Conservation (phyloP, 2,113 vertebrate species). For the Apodemus speciosus region DNA sequence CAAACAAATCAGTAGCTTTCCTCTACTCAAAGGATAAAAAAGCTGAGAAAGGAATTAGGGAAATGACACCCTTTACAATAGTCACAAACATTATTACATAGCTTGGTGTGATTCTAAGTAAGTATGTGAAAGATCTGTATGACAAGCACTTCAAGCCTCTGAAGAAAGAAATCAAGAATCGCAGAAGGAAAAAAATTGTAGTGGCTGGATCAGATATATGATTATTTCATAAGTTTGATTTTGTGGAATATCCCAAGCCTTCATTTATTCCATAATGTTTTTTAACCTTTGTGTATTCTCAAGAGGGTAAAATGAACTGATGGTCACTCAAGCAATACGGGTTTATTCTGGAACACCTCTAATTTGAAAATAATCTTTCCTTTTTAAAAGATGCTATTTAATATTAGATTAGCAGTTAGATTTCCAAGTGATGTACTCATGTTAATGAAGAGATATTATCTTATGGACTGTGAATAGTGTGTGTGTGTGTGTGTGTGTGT, state of each 20-base stretch:
- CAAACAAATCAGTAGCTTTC: too few species aligned
- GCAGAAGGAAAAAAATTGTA: neutral
- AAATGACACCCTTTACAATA: too few species aligned
- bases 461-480: neutral
- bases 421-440: conserved; percentile 25
- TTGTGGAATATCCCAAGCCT: too few species aligned
- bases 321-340: neutral
- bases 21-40: too few species aligned
- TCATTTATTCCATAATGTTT: conserved; percentile 69
- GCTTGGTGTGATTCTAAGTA: too few species aligned
- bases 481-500: neutral
- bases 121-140: too few species aligned
- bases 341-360: conserved; percentile 1
- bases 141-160: too few species aligned
- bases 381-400: conserved; percentile 7
- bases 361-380: conserved; percentile 60
- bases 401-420: conserved; percentile 33
- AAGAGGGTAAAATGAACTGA: conserved; percentile 27
- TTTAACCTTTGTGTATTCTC: conserved; percentile 54
- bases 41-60: too few species aligned
- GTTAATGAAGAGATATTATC: neutral
- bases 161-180: too few species aligned
- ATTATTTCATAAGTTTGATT: neutral
- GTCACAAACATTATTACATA: too few species aligned
- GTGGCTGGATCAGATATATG: neutral